phyloP scores from a whole-genome alignment of 2,888 invertebrate genomes.

The Coenonympha arcania region DNA sequence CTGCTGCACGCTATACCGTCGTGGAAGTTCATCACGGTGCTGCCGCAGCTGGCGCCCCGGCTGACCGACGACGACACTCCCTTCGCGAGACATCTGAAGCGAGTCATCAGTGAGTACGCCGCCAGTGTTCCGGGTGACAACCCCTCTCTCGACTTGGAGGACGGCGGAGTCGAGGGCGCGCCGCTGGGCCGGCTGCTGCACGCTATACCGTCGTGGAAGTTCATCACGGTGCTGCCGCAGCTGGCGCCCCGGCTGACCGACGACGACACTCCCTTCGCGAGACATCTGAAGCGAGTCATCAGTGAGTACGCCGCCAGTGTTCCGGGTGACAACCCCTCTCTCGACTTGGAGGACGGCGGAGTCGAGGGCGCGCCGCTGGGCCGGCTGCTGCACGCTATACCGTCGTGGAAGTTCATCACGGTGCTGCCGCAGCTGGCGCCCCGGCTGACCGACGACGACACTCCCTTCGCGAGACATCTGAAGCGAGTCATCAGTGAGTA shows the following conservation, averaged over 20 bases:
- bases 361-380: conserved; percentile 36
- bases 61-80: conserved; percentile 72
- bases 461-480: conserved; percentile 73
- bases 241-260: conserved; percentile 84
- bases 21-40: conserved; percentile 87
- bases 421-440: conserved; percentile 92
- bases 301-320: conserved; percentile 75
- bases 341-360: conserved; percentile 43
- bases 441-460: conserved; percentile 76
- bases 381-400: conserved; percentile 71
- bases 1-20: conserved; percentile 77
- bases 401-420: conserved; percentile 87
- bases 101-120: conserved; percentile 69
- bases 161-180: conserved; percentile 28
- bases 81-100: conserved; percentile 74
- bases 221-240: conserved; percentile 89
- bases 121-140: conserved; percentile 85
- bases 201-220: conserved; percentile 85
- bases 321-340: conserved; percentile 81
- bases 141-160: conserved; percentile 58
- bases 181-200: conserved; percentile 54
- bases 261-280: conserved; percentile 69
- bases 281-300: conserved; percentile 74
- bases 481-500: conserved; percentile 73
- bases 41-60: conserved; percentile 90